Evolutionary conservation across 2,797 vertebrate genomes (phyloP).

Genomic region (Diceros bicornis): DNA sequence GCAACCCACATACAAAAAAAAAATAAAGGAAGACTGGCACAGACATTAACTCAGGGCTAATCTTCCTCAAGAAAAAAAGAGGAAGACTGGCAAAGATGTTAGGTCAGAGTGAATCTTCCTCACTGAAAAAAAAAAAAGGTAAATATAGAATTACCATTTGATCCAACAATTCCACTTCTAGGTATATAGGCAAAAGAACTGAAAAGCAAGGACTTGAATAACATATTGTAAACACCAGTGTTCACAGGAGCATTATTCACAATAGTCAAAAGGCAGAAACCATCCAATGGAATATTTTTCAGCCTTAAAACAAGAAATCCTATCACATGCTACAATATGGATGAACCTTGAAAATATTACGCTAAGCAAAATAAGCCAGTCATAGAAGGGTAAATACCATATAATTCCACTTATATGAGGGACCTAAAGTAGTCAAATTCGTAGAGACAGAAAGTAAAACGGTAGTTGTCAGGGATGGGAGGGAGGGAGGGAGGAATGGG

Average conservation of each 20-base stretch:
- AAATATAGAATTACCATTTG: background rate
- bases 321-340: background rate
- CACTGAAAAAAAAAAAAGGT: background rate
- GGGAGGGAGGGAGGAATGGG: background rate
- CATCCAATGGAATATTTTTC: background rate
- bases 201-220: background rate
- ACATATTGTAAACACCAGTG: background rate
- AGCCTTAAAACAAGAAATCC: background rate
- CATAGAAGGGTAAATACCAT: background rate
- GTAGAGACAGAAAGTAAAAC: background rate
- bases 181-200: background rate
- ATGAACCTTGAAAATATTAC: background rate
- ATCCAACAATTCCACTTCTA: slow-evolving; percentile 42
- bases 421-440: background rate
- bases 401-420: background rate
- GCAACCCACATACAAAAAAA: too few species aligned
- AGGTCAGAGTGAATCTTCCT: too few species aligned
- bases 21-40: too few species aligned
- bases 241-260: background rate
- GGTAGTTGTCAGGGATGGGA: background rate
- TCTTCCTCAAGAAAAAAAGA: too few species aligned
- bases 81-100: too few species aligned
- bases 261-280: background rate
- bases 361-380: background rate
- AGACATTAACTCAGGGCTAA: too few species aligned